These are phyloP conservation scores for Drosophila sp. DNA, from an alignment of 1,140 invertebrate species.

Conservation along the genomic window DNA sequence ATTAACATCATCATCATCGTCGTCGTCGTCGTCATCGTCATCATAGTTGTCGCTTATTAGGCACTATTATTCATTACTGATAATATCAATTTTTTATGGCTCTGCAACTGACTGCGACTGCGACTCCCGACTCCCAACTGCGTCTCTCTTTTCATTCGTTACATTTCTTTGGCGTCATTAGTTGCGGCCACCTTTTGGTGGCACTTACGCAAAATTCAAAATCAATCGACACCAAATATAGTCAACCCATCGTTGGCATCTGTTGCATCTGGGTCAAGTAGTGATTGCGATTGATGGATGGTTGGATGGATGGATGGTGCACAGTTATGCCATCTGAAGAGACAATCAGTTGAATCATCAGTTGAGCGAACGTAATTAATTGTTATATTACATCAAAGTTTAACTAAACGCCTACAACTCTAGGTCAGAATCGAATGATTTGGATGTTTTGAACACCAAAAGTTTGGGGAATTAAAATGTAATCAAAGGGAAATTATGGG, in stretches of 20 bases:
- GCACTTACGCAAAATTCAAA: constrained; percentile 34
- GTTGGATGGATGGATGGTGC: not conserved
- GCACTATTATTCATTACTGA: constrained; percentile 75
- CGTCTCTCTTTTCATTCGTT: constrained; percentile 19
- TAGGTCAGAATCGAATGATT: too few species aligned
- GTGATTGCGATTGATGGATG: constrained; percentile 11
- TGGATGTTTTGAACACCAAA: too few species aligned
- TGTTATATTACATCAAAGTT: too few species aligned
- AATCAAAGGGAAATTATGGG: too few species aligned
- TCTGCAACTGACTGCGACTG: constrained; percentile 20
- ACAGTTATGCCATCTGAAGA: constrained; percentile 6
- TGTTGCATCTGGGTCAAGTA: constrained; percentile 18
- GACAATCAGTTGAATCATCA: too few species aligned
- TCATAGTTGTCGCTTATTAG: constrained; percentile 51
- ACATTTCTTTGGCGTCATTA: constrained; percentile 3
- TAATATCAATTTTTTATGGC: constrained; percentile 62
- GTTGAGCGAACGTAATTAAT: too few species aligned
- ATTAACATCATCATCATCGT: constrained; percentile 29
- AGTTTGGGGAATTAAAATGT: too few species aligned
- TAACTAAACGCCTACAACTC: too few species aligned
- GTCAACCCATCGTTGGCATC: not conserved
- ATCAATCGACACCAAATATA: constrained; percentile 5
- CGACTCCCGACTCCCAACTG: not conserved
- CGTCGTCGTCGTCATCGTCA: constrained; percentile 30
- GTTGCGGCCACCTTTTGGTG: constrained; percentile 2